Conservation (phyloP, 2,888 invertebrate species). For the Julus scandinavius region DNA sequence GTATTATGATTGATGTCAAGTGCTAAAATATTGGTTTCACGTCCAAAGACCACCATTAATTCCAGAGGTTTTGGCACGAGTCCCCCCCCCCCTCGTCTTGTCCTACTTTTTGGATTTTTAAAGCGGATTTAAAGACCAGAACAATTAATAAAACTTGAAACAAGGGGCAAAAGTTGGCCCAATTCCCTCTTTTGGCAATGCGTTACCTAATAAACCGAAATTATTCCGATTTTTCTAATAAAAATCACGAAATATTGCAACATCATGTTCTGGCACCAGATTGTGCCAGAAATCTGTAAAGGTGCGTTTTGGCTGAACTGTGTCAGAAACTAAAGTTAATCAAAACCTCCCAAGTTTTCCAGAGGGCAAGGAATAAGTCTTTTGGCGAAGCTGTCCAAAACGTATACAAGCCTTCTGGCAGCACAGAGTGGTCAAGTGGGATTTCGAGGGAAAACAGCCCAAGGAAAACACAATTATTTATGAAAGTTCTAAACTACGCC, state of each 20-base stretch:
- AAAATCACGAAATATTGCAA: conserved; percentile 43
- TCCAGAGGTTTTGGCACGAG: neutral
- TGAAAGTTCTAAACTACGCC: too few species aligned
- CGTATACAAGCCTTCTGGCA: neutral
- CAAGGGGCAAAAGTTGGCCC: conserved; percentile 23
- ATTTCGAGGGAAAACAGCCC: neutral
- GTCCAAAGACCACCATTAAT: conserved; percentile 41
- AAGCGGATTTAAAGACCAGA: neutral
- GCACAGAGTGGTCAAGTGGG: neutral
- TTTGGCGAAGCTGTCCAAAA: neutral
- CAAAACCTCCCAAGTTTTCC: neutral
- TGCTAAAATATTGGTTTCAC: conserved; percentile 31
- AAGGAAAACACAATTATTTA: too few species aligned
- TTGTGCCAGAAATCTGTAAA: neutral
- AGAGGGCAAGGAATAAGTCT: neutral
- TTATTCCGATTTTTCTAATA: neutral
- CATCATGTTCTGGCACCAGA: neutral
- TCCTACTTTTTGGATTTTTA: neutral
- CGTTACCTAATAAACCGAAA: neutral
- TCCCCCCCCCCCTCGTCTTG: neutral
- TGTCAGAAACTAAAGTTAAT: neutral
- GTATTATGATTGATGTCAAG: conserved; percentile 41
- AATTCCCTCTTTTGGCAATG: conserved; percentile 14
- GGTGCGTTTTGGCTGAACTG: neutral
- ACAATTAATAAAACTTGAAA: conserved; percentile 36